A percentile compares a stretch with the other conserved stretches of the same genome.
phyloP scores from a whole-genome alignment of 2,888 invertebrate species.

The Mechanitis mazaeus region DNA sequence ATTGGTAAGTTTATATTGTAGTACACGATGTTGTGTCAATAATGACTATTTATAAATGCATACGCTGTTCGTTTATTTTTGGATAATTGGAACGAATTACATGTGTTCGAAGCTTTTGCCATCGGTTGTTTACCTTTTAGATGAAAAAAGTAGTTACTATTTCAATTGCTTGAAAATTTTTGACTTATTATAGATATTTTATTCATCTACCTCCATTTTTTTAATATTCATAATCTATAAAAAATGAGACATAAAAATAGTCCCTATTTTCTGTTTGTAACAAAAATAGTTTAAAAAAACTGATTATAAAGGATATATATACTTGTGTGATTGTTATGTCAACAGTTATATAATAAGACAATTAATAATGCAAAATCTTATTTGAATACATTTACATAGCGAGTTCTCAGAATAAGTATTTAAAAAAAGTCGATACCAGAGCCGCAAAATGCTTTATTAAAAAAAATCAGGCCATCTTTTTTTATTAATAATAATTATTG shows the following conservation, averaged over 20 bases:
- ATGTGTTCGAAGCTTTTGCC: slow-evolving; percentile 41
- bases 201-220: background rate
- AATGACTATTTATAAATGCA: slow-evolving; percentile 61
- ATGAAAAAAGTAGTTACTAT: slow-evolving; percentile 9
- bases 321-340: too few relatives aligned
- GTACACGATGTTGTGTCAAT: slow-evolving; percentile 50
- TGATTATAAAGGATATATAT: too few relatives aligned
- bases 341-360: too few relatives aligned
- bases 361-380: too few relatives aligned
- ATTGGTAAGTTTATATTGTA: slow-evolving; percentile 65
- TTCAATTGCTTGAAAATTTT: too few relatives aligned
- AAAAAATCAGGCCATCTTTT: too few relatives aligned
- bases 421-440: too few relatives aligned
- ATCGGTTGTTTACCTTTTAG: slow-evolving; percentile 55
- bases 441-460: too few relatives aligned
- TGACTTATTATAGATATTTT: background rate
- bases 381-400: too few relatives aligned
- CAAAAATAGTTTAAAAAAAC: background rate
- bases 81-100: slow-evolving; percentile 62
- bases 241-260: too few relatives aligned
- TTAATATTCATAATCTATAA: background rate
- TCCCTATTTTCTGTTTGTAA: background rate
- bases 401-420: too few relatives aligned
- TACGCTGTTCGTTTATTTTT: slow-evolving; percentile 66
- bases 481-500: too few relatives aligned